A percentile compares a stretch with the other conserved stretches of the same genome.
Conservation (phyloP, 2,797 vertebrate species). For the Ibycter americanus region DNA sequence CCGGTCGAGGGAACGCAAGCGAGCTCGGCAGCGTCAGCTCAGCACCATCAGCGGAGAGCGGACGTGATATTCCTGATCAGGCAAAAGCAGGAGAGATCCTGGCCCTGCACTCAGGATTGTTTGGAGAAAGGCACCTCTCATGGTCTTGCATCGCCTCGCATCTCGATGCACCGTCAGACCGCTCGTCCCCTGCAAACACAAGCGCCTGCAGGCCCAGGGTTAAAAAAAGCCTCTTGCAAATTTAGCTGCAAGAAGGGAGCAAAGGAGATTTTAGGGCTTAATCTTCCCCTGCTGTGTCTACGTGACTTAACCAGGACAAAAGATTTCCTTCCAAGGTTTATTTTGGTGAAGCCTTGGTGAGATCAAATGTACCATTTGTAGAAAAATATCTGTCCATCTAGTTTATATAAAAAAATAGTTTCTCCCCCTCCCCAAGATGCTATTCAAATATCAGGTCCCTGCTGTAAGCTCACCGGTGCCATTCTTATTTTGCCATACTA, state of each 20-base stretch:
- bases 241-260: not conserved
- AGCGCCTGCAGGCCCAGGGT: fast-evolving
- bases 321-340: not conserved
- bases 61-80: not conserved
- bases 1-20: fast-evolving
- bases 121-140: not conserved
- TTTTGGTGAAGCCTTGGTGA: not conserved
- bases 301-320: not conserved
- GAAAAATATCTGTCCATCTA: not conserved
- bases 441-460: not conserved
- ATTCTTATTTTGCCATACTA: not conserved
- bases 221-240: not conserved
- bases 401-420: not conserved
- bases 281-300: not conserved
- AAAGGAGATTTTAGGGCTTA: not conserved
- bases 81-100: not conserved
- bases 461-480: not conserved
- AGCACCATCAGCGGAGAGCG: not conserved
- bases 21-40: fast-evolving
- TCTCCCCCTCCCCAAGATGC: not conserved
- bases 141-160: fast-evolving
- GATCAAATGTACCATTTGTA: not conserved
- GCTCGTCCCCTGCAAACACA: fast-evolving
- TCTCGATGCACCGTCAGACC: fast-evolving
- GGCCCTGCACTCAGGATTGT: fast-evolving